A percentile compares a stretch with the other conserved stretches of the same genome.
Evolutionary conservation across 2,797 vertebrate genomes (phyloP).

Genomic region (Otolemur crassicaudatus): DNA sequence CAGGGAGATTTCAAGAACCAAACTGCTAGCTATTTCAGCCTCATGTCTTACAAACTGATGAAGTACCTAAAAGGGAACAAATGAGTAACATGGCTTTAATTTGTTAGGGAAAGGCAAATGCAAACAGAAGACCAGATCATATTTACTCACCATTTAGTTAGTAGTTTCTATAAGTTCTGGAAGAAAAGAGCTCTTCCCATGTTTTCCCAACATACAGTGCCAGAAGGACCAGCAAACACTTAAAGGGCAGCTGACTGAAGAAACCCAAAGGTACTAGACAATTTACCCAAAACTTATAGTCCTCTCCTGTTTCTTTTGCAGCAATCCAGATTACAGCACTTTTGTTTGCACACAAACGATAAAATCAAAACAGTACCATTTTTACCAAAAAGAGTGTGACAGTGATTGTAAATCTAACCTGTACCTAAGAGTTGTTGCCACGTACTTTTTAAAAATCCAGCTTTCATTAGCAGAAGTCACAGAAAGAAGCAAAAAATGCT

Average conservation of each 20-base stretch:
- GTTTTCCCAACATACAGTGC: background rate
- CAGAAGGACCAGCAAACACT: background rate
- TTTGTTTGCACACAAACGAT: background rate
- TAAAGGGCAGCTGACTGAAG: background rate
- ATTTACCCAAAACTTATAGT: background rate
- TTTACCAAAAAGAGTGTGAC: background rate
- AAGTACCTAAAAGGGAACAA: conserved; percentile 88
- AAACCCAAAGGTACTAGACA: background rate
- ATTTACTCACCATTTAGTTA: background rate
- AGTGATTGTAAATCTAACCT: background rate
- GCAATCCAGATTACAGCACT: background rate
- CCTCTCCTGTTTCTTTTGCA: background rate
- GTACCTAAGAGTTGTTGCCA: background rate
- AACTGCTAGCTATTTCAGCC: conserved; percentile 86
- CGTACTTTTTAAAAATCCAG: background rate
- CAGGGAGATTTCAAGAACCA: too few species aligned
- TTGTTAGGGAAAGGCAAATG: background rate
- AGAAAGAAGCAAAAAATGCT: background rate
- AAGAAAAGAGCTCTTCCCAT: background rate
- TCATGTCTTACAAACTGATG: conserved; percentile 90
- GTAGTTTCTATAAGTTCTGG: background rate
- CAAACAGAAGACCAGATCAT: background rate
- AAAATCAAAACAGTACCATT: background rate
- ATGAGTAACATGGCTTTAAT: background rate
- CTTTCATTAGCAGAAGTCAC: background rate